phyloP scores from a whole-genome alignment of 1,140 invertebrate species.

The Anoplophora glabripennis region DNA sequence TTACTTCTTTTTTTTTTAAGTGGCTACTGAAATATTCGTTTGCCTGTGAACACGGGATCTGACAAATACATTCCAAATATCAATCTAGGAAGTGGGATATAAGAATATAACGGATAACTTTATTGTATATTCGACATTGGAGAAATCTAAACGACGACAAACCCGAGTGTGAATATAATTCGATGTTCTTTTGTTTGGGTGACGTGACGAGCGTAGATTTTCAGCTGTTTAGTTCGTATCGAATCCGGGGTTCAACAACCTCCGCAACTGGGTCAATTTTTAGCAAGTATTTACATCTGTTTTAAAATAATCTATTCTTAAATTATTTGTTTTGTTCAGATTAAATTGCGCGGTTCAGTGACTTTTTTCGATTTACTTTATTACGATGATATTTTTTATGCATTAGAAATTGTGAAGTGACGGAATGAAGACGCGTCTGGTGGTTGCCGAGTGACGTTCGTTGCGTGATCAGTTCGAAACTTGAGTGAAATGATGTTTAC shows the following conservation, averaged over 20 bases:
- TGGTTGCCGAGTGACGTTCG: neutral
- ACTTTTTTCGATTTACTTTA: slow-evolving; percentile 10
- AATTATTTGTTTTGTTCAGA: slow-evolving; percentile 3
- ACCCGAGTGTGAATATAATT: slow-evolving; percentile 14
- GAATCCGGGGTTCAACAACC: slow-evolving; percentile 14
- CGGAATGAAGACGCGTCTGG: neutral
- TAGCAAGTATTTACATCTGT: slow-evolving; percentile 32
- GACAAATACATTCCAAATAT: slow-evolving; percentile 3
- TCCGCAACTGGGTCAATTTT: slow-evolving; percentile 35
- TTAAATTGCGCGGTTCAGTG: slow-evolving; percentile 22
- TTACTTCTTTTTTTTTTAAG: slow-evolving; percentile 1
- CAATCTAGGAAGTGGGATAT: slow-evolving; percentile 1
- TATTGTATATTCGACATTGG: slow-evolving; percentile 9
- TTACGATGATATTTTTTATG: slow-evolving; percentile 2
- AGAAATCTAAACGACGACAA: slow-evolving; percentile 13
- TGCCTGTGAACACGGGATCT: neutral
- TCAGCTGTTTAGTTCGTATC: slow-evolving; percentile 24
- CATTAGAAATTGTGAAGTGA: slow-evolving; percentile 7
- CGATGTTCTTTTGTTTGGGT: slow-evolving; percentile 23
- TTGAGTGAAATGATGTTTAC: slow-evolving; percentile 3
- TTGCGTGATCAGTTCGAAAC: neutral
- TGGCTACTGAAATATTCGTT: slow-evolving; percentile 5
- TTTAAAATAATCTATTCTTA: slow-evolving; percentile 8
- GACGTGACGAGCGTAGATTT: slow-evolving; percentile 26
- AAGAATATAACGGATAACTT: slow-evolving; percentile 4